Evolutionary conservation across 2,797 vertebrate species (phyloP).

Genomic region (Takifugu ocellatus): DNA sequence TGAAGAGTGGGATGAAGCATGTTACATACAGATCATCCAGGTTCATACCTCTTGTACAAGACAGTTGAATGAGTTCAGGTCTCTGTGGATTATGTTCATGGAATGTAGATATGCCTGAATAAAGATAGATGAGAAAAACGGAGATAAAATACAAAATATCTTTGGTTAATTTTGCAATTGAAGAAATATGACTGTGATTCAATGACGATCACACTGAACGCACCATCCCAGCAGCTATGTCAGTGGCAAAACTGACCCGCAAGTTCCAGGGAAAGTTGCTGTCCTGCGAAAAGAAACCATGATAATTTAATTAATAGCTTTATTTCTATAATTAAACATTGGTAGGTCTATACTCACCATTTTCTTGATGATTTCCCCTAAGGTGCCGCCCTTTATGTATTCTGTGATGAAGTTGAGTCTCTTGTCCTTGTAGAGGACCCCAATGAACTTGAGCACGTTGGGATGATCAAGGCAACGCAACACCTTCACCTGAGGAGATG

Average conservation of each 20-base stretch:
- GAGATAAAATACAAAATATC: slow-evolving; percentile 9
- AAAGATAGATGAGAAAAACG: slow-evolving; percentile 21
- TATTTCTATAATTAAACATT: neutral
- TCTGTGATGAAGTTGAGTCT: slow-evolving; percentile 87
- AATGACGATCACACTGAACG: slow-evolving; percentile 51
- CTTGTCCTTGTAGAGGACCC: slow-evolving; percentile 82
- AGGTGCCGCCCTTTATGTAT: slow-evolving; percentile 95
- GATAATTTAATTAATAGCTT: neutral
- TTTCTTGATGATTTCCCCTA: slow-evolving; percentile 91
- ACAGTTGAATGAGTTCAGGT: slow-evolving; percentile 98
- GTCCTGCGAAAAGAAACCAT: slow-evolving; percentile 74
- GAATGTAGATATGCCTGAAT: slow-evolving; percentile 93
- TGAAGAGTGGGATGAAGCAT: too few relatives aligned
- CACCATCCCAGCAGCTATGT: slow-evolving; percentile 95
- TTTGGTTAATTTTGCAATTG: too few relatives aligned
- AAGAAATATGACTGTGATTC: slow-evolving; percentile 15
- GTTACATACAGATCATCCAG: slow-evolving; percentile 8
- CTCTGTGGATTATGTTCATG: slow-evolving; percentile 65
- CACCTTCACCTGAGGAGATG: slow-evolving; percentile 86
- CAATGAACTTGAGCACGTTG: slow-evolving; percentile 94
- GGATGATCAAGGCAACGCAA: slow-evolving; percentile 97
- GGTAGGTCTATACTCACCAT: slow-evolving; percentile 81
- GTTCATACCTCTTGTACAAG: slow-evolving; percentile 90
- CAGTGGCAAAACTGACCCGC: slow-evolving; percentile 92
- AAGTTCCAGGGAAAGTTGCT: slow-evolving; percentile 90